phyloP scores from a whole-genome alignment of 1,140 invertebrate species.

The Pararge aegeria region DNA sequence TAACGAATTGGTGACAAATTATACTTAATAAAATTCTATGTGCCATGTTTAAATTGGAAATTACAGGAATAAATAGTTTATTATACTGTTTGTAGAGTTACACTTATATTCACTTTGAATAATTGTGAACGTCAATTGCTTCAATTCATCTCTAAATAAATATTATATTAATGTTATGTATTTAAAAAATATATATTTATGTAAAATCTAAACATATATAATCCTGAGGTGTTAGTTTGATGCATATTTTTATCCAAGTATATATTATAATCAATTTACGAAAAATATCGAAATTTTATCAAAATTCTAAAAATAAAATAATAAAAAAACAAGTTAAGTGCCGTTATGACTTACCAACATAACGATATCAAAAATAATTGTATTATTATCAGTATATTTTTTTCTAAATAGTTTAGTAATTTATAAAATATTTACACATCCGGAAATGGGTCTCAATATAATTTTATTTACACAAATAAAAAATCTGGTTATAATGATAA shows the following conservation, averaged over 20 bases:
- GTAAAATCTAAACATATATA: background rate
- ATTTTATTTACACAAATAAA: conserved; percentile 10
- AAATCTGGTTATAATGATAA: background rate
- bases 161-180: conserved; percentile 7
- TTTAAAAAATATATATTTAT: conserved; percentile 6
- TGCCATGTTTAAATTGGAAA: conserved; percentile 19
- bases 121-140: conserved; percentile 19
- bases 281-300: background rate
- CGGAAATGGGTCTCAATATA: background rate
- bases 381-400: too few species aligned
- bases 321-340: background rate
- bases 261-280: background rate
- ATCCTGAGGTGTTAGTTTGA: background rate
- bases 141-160: conserved; percentile 4
- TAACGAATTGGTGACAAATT: conserved; percentile 12
- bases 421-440: background rate
- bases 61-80: conserved; percentile 16
- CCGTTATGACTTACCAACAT: background rate
- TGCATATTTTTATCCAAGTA: background rate
- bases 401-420: conserved; percentile 4
- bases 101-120: conserved; percentile 10
- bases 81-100: background rate
- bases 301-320: background rate
- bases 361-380: background rate
- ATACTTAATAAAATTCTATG: conserved; percentile 8